Percentiles rank a stretch among this genome's conserved stretches.
Evolutionary conservation across 2,888 invertebrate species (phyloP).

Genomic region (Epiblema foenella): DNA sequence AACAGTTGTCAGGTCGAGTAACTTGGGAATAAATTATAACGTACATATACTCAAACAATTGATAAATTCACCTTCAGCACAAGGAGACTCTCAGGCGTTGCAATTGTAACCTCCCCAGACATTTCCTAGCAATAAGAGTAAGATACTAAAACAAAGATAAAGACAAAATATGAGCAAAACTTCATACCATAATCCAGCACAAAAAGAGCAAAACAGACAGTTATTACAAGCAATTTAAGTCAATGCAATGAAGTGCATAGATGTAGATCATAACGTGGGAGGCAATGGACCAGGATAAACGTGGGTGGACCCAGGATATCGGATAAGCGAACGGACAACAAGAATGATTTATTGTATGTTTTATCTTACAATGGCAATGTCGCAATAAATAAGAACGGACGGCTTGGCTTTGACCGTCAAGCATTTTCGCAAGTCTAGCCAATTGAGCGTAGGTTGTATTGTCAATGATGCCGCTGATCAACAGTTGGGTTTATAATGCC

Average conservation of each 20-base stretch:
- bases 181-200: constrained; percentile 6
- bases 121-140: constrained; percentile 21
- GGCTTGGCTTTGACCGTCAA: constrained; percentile 46
- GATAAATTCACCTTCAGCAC: constrained; percentile 37
- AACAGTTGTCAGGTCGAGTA: background rate
- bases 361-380: constrained; percentile 59
- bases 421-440: constrained; percentile 35
- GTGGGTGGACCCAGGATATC: constrained; percentile 39
- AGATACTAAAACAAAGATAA: constrained; percentile 15
- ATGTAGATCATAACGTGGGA: constrained; percentile 55
- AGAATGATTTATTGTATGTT: constrained; percentile 63
- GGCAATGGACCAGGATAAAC: constrained; percentile 57
- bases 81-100: constrained; percentile 34
- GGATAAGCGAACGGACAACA: constrained; percentile 40
- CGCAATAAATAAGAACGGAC: constrained; percentile 53
- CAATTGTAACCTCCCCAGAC: constrained; percentile 31
- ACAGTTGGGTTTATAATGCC: constrained; percentile 16
- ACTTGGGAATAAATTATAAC: constrained; percentile 2
- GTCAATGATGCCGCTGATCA: constrained; percentile 13
- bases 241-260: constrained; percentile 34
- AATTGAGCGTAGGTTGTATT: constrained; percentile 37
- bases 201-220: constrained; percentile 22
- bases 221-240: constrained; percentile 36
- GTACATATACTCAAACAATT: constrained; percentile 25
- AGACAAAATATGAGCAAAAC: constrained; percentile 23